A percentile compares a stretch with the other conserved stretches of the same genome.
phyloP scores from a whole-genome alignment of 2,113 vertebrate species.

The Hyaena hyaena region DNA sequence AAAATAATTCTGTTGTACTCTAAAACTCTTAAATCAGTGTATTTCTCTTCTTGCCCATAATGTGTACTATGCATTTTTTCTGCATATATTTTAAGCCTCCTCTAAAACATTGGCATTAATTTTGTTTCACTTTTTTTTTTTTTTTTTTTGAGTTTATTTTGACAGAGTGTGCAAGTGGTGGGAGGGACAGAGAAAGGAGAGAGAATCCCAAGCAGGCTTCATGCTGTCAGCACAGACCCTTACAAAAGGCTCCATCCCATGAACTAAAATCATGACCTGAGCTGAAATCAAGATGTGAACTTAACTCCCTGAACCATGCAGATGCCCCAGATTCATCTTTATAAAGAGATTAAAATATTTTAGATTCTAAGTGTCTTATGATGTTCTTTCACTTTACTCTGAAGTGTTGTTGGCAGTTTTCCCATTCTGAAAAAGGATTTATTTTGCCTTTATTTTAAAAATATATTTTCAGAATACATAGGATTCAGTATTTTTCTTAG shows the following conservation, averaged over 20 bases:
- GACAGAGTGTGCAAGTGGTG: too few species aligned
- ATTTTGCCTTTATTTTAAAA: not conserved
- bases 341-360: not conserved
- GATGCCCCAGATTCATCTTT: not conserved
- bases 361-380: not conserved
- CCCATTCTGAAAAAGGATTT: not conserved
- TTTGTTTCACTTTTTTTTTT: not conserved
- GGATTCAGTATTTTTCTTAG: not conserved
- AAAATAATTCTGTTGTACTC: not conserved
- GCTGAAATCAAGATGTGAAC: too few species aligned
- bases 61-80: not conserved
- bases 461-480: not conserved
- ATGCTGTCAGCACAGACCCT: too few species aligned
- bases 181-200: too few species aligned
- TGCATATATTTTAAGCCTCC: not conserved
- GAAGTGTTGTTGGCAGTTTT: not conserved
- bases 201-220: too few species aligned
- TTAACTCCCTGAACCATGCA: too few species aligned
- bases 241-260: too few species aligned
- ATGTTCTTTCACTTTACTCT: not conserved
- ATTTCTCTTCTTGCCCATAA: not conserved
- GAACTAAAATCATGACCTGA: too few species aligned
- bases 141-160: too few species aligned
- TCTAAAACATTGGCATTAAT: not conserved
- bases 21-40: not conserved